Base-by-base conservation (phyloP, 2,113 vertebrate species). In the Coracopsis vasa region DNA sequence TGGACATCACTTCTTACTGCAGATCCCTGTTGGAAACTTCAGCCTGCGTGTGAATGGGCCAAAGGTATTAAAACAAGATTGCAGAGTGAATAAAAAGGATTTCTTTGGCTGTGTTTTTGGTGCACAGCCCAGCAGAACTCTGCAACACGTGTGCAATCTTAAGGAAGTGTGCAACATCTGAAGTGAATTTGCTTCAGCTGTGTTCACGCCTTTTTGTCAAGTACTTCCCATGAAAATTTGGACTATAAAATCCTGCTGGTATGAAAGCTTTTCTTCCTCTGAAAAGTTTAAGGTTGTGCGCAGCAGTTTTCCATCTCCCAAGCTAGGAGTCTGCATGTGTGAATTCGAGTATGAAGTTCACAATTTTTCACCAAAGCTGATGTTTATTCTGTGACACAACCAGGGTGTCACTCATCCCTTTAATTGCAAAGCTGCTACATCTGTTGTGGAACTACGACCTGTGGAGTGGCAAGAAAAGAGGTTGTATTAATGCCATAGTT, bases 121-220 rank as follows among this genome's bases (percentile, higher is more conserved):
- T 77, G 23, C 11, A 0, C 3, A 65, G 72, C 75, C 86, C 56
- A 83, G 72, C 56, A 95, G 80, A 91, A 47, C 90, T 41, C 82
- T 82, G 51, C 29, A 86, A 83, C 86, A 90, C 29, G 42, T n/a
- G 72, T 95, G 80, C 79, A 73, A 11, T 50, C 66, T 37, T 77
- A 61, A 77, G 67, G 79, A 54, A 85, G 82, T 67, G 67, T 54
- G 80, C 31, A 80, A 83, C 67, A 56, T 92, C 80, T 80, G 58
- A 73, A 83, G 72, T 74, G 79, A 90, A 95, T 96, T 91, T 94
- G 70, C 90, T 96, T 97, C 94, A 96, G 92, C 93, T 94, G 75
- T 78, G 75, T 86, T 96, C 92, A 83, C 20, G 33, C 82, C 90
- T 95, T 50, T 69, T 66, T 54, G 20, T 83, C 93, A 71, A 96